Conservation (phyloP, 2,113 vertebrate genomes). For the Corythornis madagascariensis region DNA sequence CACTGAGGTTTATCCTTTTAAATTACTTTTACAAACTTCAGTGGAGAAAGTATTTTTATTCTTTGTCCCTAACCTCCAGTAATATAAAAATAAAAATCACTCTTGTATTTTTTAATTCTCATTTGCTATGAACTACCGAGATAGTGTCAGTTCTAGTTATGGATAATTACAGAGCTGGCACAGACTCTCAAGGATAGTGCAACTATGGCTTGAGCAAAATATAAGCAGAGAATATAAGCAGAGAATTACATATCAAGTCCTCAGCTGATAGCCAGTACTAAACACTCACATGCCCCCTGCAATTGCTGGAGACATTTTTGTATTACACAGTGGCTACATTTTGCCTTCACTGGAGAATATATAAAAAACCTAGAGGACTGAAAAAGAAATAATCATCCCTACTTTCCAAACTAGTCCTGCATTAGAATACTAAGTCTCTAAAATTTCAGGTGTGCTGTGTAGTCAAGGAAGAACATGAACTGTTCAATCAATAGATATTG, state of each 20-base stretch:
- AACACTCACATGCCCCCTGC: not conserved
- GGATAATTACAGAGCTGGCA: not conserved
- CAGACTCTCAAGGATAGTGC: not conserved
- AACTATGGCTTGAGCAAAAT: not conserved
- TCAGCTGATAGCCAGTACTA: not conserved
- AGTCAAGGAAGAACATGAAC: not conserved
- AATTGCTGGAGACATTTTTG: not conserved
- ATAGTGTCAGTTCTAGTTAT: not conserved
- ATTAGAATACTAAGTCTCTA: not conserved
- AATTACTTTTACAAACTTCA: not conserved
- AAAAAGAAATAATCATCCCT: not conserved
- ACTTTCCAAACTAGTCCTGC: not conserved
- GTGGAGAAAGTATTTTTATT: not conserved
- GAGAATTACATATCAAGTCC: not conserved
- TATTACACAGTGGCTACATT: not conserved
- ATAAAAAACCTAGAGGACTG: not conserved
- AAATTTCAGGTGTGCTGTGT: not conserved
- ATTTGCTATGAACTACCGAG: not conserved
- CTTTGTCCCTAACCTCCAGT: not conserved
- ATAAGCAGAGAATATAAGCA: not conserved
- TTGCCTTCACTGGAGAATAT: not conserved
- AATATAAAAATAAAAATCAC: not conserved
- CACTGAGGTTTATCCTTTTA: not conserved
- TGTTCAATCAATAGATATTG: not conserved
- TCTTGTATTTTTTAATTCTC: not conserved